Conservation (phyloP, 2,888 invertebrate species). For the Patella depressa region DNA sequence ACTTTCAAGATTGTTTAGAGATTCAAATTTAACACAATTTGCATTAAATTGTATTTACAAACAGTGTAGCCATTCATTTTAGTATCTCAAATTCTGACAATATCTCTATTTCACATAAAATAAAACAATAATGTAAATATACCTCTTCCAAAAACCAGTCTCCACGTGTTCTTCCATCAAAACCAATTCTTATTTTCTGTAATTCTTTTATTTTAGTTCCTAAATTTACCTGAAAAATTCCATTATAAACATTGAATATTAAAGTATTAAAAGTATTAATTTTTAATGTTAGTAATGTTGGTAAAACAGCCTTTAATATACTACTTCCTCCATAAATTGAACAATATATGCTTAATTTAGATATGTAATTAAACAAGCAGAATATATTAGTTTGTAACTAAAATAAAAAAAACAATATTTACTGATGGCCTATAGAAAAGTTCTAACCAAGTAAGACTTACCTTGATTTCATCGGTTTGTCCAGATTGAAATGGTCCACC, state of each 20-base stretch:
- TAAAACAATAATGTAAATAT: not conserved
- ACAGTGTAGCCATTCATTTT: too few species aligned
- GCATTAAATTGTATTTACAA: too few species aligned
- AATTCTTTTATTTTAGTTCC: slow-evolving; percentile 47
- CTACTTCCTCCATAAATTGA: too few species aligned
- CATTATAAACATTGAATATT: too few species aligned
- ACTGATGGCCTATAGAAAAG: not conserved
- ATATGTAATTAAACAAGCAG: too few species aligned
- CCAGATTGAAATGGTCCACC: slow-evolving; percentile 44
- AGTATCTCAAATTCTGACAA: not conserved
- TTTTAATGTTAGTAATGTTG: too few species aligned
- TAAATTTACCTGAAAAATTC: slow-evolving; percentile 39
- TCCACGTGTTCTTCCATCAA: slow-evolving; percentile 40
- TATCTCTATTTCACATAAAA: not conserved
- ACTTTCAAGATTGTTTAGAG: too few species aligned
- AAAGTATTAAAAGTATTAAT: too few species aligned
- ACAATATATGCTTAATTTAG: too few species aligned
- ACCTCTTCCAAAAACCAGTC: slow-evolving; percentile 65
- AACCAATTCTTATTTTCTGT: slow-evolving; percentile 61
- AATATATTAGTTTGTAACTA: not conserved
- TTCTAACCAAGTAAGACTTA: slow-evolving; percentile 24
- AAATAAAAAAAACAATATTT: not conserved
- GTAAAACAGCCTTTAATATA: too few species aligned
- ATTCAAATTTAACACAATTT: too few species aligned
- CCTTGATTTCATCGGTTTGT: slow-evolving; percentile 53